These are phyloP conservation scores for Anneissia japonica DNA, from an alignment of 35 echinoderm and acorn worm genomes.

Conservation along the genomic window DNA sequence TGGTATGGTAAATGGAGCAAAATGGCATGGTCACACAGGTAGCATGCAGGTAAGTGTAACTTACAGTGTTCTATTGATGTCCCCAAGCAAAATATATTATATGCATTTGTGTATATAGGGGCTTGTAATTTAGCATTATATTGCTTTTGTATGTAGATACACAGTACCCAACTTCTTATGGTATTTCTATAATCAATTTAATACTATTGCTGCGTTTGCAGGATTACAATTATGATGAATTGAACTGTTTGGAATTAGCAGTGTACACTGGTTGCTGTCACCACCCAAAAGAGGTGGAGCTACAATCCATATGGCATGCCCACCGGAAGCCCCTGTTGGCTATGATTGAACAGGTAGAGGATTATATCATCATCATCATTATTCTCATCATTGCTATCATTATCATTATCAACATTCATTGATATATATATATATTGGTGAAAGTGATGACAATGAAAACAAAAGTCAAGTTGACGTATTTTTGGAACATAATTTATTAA, in stretches of 20 bases:
- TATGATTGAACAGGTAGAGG: slow-evolving; percentile 53
- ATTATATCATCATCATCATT: not conserved
- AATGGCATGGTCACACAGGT: slow-evolving; percentile 24
- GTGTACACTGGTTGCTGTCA: slow-evolving; percentile 51
- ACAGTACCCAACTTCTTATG: no score
- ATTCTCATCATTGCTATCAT: not conserved
- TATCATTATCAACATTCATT: no score
- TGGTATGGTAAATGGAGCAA: slow-evolving; percentile 60
- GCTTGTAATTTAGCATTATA: no score
- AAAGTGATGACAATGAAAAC: no score
- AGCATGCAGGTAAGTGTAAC: slow-evolving; percentile 42
- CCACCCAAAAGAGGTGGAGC: slow-evolving; percentile 23
- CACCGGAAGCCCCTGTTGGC: slow-evolving; percentile 37
- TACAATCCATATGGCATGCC: slow-evolving; percentile 41
- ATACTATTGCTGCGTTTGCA: no score
- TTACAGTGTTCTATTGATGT: no score
- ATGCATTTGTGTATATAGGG: no score
- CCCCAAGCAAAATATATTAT: no score
- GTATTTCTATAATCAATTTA: no score
- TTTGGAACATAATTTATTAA: no score
- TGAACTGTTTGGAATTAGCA: slow-evolving; percentile 56
- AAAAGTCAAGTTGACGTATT: not conserved
- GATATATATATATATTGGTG: no score
- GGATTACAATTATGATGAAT: slow-evolving; percentile 70
- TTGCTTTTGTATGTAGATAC: no score